A percentile compares a stretch with the other conserved stretches of the same genome.
Conservation (phyloP, 2,797 vertebrate species). For the Chaetophractus vellerosus region DNA sequence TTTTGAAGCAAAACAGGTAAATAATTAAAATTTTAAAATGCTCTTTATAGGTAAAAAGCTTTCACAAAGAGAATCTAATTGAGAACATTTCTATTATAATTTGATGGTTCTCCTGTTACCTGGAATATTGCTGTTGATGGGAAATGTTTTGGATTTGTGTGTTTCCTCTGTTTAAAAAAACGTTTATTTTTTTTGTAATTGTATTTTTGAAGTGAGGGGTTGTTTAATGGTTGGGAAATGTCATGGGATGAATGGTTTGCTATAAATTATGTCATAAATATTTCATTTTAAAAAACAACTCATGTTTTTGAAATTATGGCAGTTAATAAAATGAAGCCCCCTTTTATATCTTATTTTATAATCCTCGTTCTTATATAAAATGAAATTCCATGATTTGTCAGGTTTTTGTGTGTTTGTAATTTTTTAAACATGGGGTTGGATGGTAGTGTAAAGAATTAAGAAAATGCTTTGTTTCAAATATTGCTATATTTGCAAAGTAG, state of each 20-base stretch:
- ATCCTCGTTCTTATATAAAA: slow-evolving; percentile 46
- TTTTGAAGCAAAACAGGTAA: background rate
- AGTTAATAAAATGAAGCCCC: background rate
- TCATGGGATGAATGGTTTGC: background rate
- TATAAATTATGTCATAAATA: slow-evolving; percentile 1
- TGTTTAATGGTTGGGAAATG: background rate
- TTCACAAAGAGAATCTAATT: background rate
- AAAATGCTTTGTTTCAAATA: background rate
- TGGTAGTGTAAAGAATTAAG: background rate
- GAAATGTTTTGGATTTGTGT: background rate
- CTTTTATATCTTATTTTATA: slow-evolving; percentile 44
- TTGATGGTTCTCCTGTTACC: background rate
- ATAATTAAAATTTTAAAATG: slow-evolving; percentile 39
- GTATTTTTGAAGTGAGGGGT: slow-evolving; percentile 24
- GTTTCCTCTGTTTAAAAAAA: background rate
- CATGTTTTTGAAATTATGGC: background rate
- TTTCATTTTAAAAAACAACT: slow-evolving; percentile 40
- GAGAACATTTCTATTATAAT: background rate
- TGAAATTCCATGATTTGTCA: slow-evolving; percentile 12
- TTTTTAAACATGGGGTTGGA: background rate
- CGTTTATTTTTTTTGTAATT: background rate
- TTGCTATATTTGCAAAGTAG: background rate
- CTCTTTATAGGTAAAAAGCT: background rate
- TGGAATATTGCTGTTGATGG: background rate
- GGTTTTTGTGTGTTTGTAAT: background rate